Evolutionary conservation across 2,113 vertebrate species (phyloP).

Genomic region (Anoplopoma fimbria): DNA sequence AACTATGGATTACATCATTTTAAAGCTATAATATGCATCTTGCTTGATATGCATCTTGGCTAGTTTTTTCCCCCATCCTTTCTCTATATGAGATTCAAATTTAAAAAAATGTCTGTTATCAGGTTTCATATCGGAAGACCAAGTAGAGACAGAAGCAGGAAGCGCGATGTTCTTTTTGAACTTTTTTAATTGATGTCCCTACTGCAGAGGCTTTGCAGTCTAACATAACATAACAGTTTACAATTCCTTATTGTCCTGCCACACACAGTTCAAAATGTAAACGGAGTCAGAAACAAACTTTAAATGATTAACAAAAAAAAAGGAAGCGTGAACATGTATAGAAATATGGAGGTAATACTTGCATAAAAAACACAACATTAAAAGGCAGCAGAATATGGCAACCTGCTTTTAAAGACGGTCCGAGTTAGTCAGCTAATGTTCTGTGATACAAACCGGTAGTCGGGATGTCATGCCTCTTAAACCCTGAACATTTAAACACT

Average conservation of each 20-base stretch:
- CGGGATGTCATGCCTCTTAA: background rate
- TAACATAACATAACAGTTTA: background rate
- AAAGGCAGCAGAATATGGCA: background rate
- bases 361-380: background rate
- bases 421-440: background rate
- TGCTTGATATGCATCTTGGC: slow-evolving; percentile 9
- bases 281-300: background rate
- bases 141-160: background rate
- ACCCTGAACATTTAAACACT: background rate
- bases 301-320: background rate
- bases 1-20: slow-evolving; percentile 43
- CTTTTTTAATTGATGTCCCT: background rate
- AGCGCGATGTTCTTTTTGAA: background rate
- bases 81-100: background rate
- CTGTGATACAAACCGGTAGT: background rate
- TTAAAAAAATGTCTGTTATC: background rate
- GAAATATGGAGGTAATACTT: background rate
- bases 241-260: too few relatives aligned
- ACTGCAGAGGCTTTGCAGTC: background rate
- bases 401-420: background rate
- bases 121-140: background rate
- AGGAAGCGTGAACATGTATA: background rate
- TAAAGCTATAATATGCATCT: slow-evolving; percentile 25
- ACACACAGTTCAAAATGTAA: background rate
- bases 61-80: background rate